Conservation (phyloP, 2,797 vertebrate genomes). For the Leontopithecus rosalia region DNA sequence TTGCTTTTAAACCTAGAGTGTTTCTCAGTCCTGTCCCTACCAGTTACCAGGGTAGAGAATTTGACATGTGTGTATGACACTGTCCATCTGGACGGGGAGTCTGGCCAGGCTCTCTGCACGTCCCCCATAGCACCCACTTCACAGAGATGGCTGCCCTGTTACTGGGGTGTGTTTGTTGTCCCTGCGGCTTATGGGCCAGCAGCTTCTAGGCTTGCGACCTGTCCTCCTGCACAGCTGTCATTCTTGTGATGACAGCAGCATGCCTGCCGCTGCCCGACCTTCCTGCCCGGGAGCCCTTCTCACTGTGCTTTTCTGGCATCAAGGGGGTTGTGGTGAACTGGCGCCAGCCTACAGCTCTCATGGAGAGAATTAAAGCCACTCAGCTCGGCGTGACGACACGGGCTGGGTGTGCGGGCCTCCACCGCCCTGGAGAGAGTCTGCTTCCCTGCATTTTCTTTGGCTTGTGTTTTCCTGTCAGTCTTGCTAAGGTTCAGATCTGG, state of each 20-base stretch:
- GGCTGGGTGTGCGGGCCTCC: background rate
- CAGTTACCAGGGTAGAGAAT: background rate
- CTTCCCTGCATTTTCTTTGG: background rate
- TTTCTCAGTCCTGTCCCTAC: too few species aligned
- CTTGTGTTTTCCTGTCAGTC: background rate
- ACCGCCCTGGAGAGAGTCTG: fast-evolving
- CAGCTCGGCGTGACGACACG: fast-evolving
- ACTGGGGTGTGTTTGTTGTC: too few species aligned
- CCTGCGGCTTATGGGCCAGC: background rate
- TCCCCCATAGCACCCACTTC: fast-evolving
- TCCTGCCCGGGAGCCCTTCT: background rate
- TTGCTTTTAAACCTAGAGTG: too few species aligned
- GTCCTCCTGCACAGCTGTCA: background rate
- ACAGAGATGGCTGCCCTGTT: background rate
- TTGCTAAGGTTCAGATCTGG: background rate
- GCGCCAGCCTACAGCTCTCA: background rate
- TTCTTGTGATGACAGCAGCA: background rate
- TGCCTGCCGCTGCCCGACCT: fast-evolving
- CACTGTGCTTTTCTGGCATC: background rate
- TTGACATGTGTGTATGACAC: fast-evolving
- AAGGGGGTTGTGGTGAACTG: background rate
- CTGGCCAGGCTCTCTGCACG: too few species aligned
- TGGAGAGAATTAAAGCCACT: too few species aligned
- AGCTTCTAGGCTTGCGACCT: background rate
- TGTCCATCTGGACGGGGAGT: fast-evolving